Conservation (phyloP, 2,113 vertebrate genomes). For the Naja naja region DNA sequence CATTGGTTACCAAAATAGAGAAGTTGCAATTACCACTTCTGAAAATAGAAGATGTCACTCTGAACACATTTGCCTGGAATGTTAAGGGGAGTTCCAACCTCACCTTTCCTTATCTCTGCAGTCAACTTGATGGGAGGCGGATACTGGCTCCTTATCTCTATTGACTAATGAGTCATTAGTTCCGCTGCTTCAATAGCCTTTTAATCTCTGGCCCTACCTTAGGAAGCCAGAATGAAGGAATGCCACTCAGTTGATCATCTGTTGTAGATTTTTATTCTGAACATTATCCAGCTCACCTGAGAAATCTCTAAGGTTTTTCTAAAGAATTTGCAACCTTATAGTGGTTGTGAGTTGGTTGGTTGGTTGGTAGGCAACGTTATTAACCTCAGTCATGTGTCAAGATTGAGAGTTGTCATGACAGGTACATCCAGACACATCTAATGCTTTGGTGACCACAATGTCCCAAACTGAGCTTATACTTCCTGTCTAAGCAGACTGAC, state of each 20-base stretch:
- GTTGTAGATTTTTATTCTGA: not conserved
- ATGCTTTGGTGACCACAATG: not conserved
- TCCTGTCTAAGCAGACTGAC: not conserved
- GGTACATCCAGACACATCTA: not conserved
- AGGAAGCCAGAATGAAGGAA: not conserved
- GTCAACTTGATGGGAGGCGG: slow-evolving; percentile 37
- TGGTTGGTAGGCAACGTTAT: not conserved
- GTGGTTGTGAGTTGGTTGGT: not conserved
- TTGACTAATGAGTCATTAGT: slow-evolving; percentile 56
- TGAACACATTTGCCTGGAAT: slow-evolving; percentile 36
- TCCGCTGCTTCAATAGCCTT: slow-evolving; percentile 6
- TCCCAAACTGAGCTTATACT: not conserved
- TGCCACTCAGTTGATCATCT: not conserved
- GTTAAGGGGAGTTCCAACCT: not conserved
- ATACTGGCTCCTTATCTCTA: slow-evolving; percentile 45
- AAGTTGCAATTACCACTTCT: not conserved
- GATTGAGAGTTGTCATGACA: not conserved
- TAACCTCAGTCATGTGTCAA: not conserved
- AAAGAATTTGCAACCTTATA: not conserved
- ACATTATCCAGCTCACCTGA: not conserved
- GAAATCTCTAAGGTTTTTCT: not conserved
- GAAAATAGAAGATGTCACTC: not conserved
- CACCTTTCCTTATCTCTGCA: slow-evolving; percentile 6
- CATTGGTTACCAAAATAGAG: not conserved
- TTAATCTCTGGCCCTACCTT: not conserved